Percentiles rank a stretch among this genome's conserved stretches.
phyloP scores from a whole-genome alignment of 1,140 invertebrate species.

The Adoxophyes honmai region DNA sequence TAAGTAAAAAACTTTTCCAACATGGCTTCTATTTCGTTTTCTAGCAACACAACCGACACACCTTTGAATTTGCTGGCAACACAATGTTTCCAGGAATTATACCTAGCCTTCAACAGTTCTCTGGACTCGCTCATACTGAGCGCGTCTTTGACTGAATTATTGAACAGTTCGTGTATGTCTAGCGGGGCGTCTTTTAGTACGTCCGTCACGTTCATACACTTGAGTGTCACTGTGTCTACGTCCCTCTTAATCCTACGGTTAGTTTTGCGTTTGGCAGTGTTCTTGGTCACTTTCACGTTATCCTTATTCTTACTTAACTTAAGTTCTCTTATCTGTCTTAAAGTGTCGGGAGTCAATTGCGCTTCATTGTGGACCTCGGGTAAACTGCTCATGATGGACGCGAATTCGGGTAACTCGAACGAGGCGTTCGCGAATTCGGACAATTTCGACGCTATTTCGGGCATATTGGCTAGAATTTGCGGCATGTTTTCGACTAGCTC shows the following conservation, averaged over 20 bases:
- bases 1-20: constrained; percentile 60
- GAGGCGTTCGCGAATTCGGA: constrained; percentile 60
- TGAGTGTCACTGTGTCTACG: constrained; percentile 44
- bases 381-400: constrained; percentile 58
- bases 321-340: constrained; percentile 67
- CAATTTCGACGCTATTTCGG: constrained; percentile 58
- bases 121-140: constrained; percentile 57
- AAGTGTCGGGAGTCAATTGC: constrained; percentile 62
- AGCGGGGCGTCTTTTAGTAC: constrained; percentile 60
- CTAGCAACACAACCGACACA: constrained; percentile 54
- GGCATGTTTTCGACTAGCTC: constrained; percentile 67
- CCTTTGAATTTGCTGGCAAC: constrained; percentile 55
- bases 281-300: constrained; percentile 64
- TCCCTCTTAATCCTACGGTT: constrained; percentile 50
- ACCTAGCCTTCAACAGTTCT: constrained; percentile 47
- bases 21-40: constrained; percentile 57
- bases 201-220: constrained; percentile 41
- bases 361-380: constrained; percentile 60
- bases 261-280: constrained; percentile 61
- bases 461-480: constrained; percentile 68
- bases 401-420: constrained; percentile 61
- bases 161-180: constrained; percentile 61
- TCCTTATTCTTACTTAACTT: constrained; percentile 59
- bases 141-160: constrained; percentile 62
- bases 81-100: constrained; percentile 60